These are phyloP conservation scores for Elanoides forficatus DNA, from an alignment of 2,113 vertebrate species.

Conservation along the genomic window DNA sequence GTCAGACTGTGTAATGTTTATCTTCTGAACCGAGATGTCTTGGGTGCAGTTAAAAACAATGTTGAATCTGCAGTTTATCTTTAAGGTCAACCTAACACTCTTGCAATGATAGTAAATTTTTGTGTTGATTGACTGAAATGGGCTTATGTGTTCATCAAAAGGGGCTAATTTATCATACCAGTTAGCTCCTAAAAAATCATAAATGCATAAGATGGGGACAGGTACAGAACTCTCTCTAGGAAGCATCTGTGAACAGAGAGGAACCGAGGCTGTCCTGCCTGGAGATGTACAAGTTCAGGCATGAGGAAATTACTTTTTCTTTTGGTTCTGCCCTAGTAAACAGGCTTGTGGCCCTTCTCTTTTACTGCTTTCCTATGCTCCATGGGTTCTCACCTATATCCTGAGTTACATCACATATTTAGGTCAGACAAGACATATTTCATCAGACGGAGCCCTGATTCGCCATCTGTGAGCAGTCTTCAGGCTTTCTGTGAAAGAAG, in stretches of 20 bases:
- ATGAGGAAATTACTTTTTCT: background rate
- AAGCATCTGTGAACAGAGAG: background rate
- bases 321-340: background rate
- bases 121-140: background rate
- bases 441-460: background rate
- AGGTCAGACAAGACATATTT: background rate
- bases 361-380: accelerated
- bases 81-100: background rate
- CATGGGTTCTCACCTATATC: background rate
- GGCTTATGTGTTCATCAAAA: background rate
- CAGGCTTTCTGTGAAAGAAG: background rate
- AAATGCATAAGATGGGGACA: background rate
- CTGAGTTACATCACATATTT: background rate
- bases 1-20: background rate
- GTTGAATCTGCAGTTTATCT: background rate
- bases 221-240: background rate
- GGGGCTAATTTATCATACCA: background rate
- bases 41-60: background rate
- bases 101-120: background rate
- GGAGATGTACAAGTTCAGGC: background rate
- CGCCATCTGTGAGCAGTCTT: background rate
- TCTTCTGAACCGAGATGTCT: background rate
- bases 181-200: background rate
- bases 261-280: background rate
- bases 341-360: background rate